phyloP scores from a whole-genome alignment of 2,888 invertebrate genomes.

The Shargacucullia verbasci region DNA sequence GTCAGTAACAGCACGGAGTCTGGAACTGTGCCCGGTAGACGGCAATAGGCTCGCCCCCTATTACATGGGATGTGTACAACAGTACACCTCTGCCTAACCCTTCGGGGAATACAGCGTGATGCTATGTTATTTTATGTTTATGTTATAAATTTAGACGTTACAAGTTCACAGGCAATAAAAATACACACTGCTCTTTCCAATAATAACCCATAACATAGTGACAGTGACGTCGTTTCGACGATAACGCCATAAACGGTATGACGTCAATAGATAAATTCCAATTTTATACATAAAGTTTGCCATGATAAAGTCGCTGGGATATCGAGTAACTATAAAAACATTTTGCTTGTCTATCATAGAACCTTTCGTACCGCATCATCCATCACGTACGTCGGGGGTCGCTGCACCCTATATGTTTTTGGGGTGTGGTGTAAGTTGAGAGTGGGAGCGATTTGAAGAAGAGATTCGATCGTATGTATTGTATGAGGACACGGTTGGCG shows the following conservation, averaged over 20 bases:
- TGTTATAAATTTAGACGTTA: too few relatives aligned
- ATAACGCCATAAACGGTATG: slow-evolving; percentile 25
- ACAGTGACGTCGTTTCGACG: background rate
- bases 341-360: slow-evolving; percentile 82
- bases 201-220: background rate
- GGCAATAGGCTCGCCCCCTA: too few relatives aligned
- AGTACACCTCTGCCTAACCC: too few relatives aligned
- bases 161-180: too few relatives aligned
- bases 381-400: slow-evolving; percentile 78
- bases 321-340: slow-evolving; percentile 72
- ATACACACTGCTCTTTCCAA: too few relatives aligned
- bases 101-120: too few relatives aligned
- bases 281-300: slow-evolving; percentile 41
- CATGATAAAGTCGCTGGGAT: slow-evolving; percentile 51
- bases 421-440: slow-evolving; percentile 42
- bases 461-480: too few relatives aligned
- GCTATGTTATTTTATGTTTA: too few relatives aligned
- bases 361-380: slow-evolving; percentile 76
- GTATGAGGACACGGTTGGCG: too few relatives aligned
- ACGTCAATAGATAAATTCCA: slow-evolving; percentile 38
- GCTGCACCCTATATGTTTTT: slow-evolving; percentile 64
- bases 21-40: too few relatives aligned
- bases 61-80: too few relatives aligned
- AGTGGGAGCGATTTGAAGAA: slow-evolving; percentile 17
- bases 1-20: too few relatives aligned